phyloP scores from a whole-genome alignment of 2,888 invertebrate genomes.

The Eledone cirrhosa region DNA sequence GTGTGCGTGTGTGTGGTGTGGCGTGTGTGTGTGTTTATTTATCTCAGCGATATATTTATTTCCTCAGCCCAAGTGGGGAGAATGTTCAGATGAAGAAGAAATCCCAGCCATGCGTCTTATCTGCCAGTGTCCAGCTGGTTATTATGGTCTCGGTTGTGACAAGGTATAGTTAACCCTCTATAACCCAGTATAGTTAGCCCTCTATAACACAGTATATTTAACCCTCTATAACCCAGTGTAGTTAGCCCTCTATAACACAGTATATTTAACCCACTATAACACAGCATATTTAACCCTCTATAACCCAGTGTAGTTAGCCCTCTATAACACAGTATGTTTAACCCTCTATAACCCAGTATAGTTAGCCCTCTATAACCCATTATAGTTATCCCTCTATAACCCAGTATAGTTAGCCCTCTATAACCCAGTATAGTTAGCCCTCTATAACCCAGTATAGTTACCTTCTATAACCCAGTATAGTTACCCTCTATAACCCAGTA shows the following conservation, averaged over 20 bases:
- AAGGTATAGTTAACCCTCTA: conserved; percentile 40
- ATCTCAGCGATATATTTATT: conserved; percentile 23
- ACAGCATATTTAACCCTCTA: too few species aligned
- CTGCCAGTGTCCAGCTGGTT: conserved; percentile 50
- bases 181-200: too few species aligned
- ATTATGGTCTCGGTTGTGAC: conserved; percentile 43
- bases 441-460: too few species aligned
- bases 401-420: too few species aligned
- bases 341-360: too few species aligned
- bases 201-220: too few species aligned
- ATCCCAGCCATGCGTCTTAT: conserved; percentile 41
- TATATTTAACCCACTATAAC: too few species aligned
- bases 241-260: not conserved
- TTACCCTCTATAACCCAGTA: not conserved
- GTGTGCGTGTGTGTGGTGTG: too few species aligned
- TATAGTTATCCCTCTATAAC: not conserved
- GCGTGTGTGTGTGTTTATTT: not conserved
- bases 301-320: not conserved
- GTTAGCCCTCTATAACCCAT: too few species aligned
- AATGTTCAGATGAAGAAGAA: conserved; percentile 38
- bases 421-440: too few species aligned
- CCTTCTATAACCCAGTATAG: not conserved
- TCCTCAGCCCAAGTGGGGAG: conserved; percentile 51
- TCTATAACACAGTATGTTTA: too few species aligned
- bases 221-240: not conserved